Evolutionary conservation across 2,113 vertebrate genomes (phyloP), one percentile per base, ranked within the genome.

Genomic region (Meleagris gallopavo): DNA sequence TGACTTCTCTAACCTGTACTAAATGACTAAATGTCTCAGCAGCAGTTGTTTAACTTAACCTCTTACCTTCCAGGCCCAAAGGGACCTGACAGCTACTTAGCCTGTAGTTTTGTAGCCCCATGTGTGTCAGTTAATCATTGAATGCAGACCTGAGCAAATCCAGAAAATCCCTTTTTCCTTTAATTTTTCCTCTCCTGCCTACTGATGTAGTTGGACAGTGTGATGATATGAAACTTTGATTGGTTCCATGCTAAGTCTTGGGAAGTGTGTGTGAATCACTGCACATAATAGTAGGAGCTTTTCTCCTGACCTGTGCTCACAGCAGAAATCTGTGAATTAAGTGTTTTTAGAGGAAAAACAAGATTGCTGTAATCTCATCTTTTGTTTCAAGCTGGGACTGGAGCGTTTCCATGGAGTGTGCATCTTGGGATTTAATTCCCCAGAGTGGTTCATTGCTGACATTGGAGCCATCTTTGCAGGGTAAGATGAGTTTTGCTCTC

Each of bases 341-440:
- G 60, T 12, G 12, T 10, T 38, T 55, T 46, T 32, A 62, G 1
- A 69, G 70, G 21, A 14, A 29, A 38, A 30, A 6, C 12, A 40
- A 72, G 73, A 4, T 21, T 41, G 32, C 61, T 87, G 43, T 70
- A 64, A 73, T 64, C 54, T 87, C 61, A 41, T 67, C 93, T 78
- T 97, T 40, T 85, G 43, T 97, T 93, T 62, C 14, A 98, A 99
- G 99, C 98, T 99, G 66, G 99, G 99, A 6, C 91, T 99, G 86
- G 72, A 99, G 94, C 98, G 98, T 15, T 99, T 98, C 98, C 98
- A 99, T 2, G 98, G 98, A 1, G 99, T 99, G 2, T 98, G 99
- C 41, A 99, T 99, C 93, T 95, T 99, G 94, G 99, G 99, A 21
- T 99, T 99, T 86, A 99, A 99, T 97, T 98, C 99, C 0, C 46